phyloP scores from a whole-genome alignment of 1,140 invertebrate genomes.

The Pseudomyrmex flavicornis region DNA sequence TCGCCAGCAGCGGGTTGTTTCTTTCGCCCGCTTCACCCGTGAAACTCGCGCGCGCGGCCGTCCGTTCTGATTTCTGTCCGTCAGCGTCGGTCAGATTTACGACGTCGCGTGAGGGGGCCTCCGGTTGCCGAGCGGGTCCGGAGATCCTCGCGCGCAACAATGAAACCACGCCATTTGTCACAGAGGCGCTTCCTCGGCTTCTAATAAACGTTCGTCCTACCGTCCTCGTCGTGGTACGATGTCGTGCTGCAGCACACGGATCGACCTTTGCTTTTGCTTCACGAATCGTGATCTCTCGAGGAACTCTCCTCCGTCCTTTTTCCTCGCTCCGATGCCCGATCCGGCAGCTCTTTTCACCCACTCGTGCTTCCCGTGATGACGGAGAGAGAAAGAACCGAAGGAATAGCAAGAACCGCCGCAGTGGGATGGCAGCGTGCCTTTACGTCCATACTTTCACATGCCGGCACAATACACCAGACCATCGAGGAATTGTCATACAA shows the following conservation, averaged over 20 bases:
- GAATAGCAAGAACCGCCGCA: slow-evolving; percentile 39
- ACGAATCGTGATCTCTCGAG: slow-evolving; percentile 74
- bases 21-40: slow-evolving; percentile 51
- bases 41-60: slow-evolving; percentile 60
- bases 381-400: slow-evolving; percentile 42
- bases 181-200: slow-evolving; percentile 78
- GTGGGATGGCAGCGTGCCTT: slow-evolving; percentile 65
- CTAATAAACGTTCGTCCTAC: slow-evolving; percentile 77
- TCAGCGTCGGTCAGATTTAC: slow-evolving; percentile 78
- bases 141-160: slow-evolving; percentile 74
- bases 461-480: slow-evolving; percentile 73
- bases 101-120: slow-evolving; percentile 69
- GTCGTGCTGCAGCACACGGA: slow-evolving; percentile 71
- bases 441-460: slow-evolving; percentile 74
- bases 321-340: background rate
- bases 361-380: slow-evolving; percentile 41
- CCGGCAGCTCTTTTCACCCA: slow-evolving; percentile 29
- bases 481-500: slow-evolving; percentile 79
- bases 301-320: slow-evolving; percentile 53
- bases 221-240: slow-evolving; percentile 47
- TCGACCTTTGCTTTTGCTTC: slow-evolving; percentile 75
- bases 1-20: slow-evolving; percentile 46
- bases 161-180: slow-evolving; percentile 80
- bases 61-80: slow-evolving; percentile 77
- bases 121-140: slow-evolving; percentile 63